Evolutionary conservation across 2,113 vertebrate genomes (phyloP), one percentile per base, ranked within the genome.

Genomic region (Platysternon megacephalum): DNA sequence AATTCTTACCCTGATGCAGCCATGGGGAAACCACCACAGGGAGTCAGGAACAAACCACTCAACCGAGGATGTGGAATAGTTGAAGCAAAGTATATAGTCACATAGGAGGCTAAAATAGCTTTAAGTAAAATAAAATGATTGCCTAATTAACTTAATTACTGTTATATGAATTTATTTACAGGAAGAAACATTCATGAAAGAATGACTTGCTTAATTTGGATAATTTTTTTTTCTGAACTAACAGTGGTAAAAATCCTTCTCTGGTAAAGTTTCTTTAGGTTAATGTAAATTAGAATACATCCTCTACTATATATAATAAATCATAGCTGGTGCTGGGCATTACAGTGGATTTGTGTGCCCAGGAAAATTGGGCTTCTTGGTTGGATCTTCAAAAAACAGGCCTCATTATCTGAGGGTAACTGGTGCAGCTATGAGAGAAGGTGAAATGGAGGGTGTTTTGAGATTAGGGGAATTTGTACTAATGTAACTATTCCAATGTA

Each of bases 41-140:
- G n/a, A 84, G 53, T 52, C 13, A 85, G 14, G 14, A 94, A 88
- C 68, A 95, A 97, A 89, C 4, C 14, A 91, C 24, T 28, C 2
- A 82, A 21, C 8, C 48, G 55, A 87, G 29, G 13, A 85, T 48
- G 39, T 46, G 39, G 53, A 44, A 82, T 58, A 24, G 83, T 2
- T 82, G 84, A 79, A 83, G 2, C 6, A 11, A 88, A 78, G 5
- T 51, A 1, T 8, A 85, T 91, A 61, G 61, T n/a, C 2, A 44
- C 39, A 79, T 1, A 6, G 11, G 24, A 91, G 17, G 76, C 11
- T 44, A 78, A 82, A 78, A 6, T 0, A 53, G 95, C 8, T 52
- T 94, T 82, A 91, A 90, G 82, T 85, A 85, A 91, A 94, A 88
- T 78, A 1, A 61, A 89, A 29, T 3, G 14, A 6, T 39, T 4